Evolutionary conservation across 2,113 vertebrate genomes (phyloP), one percentile per base, ranked within the genome.

Genomic region (Theropithecus gelada): DNA sequence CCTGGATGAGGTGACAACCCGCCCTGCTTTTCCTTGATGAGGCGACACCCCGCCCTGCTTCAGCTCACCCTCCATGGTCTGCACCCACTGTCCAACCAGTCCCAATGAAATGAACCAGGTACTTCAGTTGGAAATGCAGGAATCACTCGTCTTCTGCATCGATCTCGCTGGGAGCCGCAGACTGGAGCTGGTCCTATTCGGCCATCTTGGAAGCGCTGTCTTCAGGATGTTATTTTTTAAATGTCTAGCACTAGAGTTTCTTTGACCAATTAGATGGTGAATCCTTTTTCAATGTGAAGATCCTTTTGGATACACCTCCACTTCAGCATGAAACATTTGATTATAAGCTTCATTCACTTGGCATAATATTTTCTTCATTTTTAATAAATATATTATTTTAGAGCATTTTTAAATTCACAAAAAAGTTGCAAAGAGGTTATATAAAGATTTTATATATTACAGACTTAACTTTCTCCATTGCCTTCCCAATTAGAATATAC

Each of bases 121-220:
- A 55, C 18, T 55, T 55, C 18, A 55, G 52, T 7, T 55, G 52
- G 18, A 55, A 55, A 55, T 7, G 52, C 52, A 55, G 18, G 52
- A 55, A 20, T 55, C 52, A 55, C 52, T 55, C 1, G 16, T 52
- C 52, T 55, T 55, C 52, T 55, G 52, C 52, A 55, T 55, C 6
- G 0, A 3, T 61, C 59, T 61, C 3, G 2, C 52, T 55, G 52
- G 52, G 52, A 55, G 18, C 52, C 0, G 0, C 52, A 55, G 18
- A 55, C 18, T 55, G 52, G 18, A 20, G 52, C 52, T 55, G 18
- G 6, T 55, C 52, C 18, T 55, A 20, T 55, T 55, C 0, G 6
- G 52, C 52, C 18, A 55, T 20, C 17, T 20, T 55, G 52, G 52
- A 20, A 55, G 18, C 0, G 0, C 18, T 55, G 1, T 55, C 17